Evolutionary conservation across 2,113 vertebrate species (phyloP).

Genomic region (Spilogale gracilis): DNA sequence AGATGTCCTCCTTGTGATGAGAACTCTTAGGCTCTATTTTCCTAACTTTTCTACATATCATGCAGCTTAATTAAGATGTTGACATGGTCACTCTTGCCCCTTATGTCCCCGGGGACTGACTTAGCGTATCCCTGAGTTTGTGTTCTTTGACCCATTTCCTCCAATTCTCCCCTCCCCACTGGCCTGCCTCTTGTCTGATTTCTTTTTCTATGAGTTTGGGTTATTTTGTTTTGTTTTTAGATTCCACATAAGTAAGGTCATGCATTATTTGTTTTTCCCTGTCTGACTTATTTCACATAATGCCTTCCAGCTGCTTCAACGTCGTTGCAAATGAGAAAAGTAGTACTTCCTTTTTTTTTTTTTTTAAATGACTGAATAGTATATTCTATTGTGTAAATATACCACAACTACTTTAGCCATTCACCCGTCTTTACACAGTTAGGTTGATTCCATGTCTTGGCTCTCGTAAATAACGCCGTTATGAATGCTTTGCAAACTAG

Average conservation of each 20-base stretch:
- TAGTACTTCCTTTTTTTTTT: background rate
- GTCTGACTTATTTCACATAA: background rate
- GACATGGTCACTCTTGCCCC: fast-evolving
- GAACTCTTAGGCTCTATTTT: background rate
- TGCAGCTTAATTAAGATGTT: background rate
- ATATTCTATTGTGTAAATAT: background rate
- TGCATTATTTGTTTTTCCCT: background rate
- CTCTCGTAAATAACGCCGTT: background rate
- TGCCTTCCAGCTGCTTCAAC: background rate
- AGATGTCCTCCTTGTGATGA: background rate
- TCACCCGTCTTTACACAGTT: background rate
- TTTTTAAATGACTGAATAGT: background rate
- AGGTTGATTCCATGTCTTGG: background rate
- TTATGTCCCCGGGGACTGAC: background rate
- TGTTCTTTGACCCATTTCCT: background rate
- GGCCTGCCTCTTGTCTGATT: background rate
- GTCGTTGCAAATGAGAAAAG: too few relatives aligned
- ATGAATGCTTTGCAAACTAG: too few relatives aligned
- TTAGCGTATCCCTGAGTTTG: background rate
- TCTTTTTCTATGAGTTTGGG: background rate
- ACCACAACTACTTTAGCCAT: background rate
- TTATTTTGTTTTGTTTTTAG: background rate
- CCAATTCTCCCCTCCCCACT: background rate
- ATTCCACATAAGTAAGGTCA: background rate
- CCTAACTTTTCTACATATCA: background rate